Evolutionary conservation across 2,888 invertebrate species (phyloP), one percentile per base, ranked within the genome.

Genomic region (Oconnorella tubifera): DNA sequence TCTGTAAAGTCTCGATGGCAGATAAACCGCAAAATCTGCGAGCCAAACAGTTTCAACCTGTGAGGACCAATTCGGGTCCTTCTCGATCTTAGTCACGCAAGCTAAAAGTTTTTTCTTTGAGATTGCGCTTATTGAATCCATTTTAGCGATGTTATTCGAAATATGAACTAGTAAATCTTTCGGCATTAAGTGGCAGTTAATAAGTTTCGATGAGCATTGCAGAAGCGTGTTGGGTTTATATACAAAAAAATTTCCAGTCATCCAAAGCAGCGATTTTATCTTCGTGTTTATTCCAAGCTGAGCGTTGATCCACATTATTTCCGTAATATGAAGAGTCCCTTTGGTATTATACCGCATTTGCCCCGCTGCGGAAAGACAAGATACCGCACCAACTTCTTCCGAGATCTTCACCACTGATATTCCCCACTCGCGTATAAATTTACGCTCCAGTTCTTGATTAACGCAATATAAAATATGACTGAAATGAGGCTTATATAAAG

Each of bases 391-490:
- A 10, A 62, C 32, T 10, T 40, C 49, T 14, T 33, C 29, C 6
- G 56, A 59, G 6, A 65, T 51, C n/a, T n/a, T 27, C 14, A 71
- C 48, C 28, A 67, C 62, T 2, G 70, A 65, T n/a, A 68, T 49
- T 29, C 63, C 62, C 70, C 68, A 69, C 23, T 68, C 48, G 28
- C 62, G 29, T 3, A 67, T 14, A 10, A 66, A 65, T 23, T 3
- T 3, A 3, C 27, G 14, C 25, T 50, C 31, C 14, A 50, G 58
- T 6, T 51, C 49, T 32, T 59, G 50, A 14, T 51, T 33, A 19
- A 65, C 56, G 53, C 71, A 71, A 62, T 70, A 71, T 23, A 71
- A 56, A 27, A 67, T 66, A 32, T 70, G 64, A 2, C 67, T 33
- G 49, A 68, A 71, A 32, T 60, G 49, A 10, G 56, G 64, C 33